Percentiles rank a stretch among this genome's conserved stretches.
Conservation (phyloP, 2,113 vertebrate genomes). For the Carassius gibelio region DNA sequence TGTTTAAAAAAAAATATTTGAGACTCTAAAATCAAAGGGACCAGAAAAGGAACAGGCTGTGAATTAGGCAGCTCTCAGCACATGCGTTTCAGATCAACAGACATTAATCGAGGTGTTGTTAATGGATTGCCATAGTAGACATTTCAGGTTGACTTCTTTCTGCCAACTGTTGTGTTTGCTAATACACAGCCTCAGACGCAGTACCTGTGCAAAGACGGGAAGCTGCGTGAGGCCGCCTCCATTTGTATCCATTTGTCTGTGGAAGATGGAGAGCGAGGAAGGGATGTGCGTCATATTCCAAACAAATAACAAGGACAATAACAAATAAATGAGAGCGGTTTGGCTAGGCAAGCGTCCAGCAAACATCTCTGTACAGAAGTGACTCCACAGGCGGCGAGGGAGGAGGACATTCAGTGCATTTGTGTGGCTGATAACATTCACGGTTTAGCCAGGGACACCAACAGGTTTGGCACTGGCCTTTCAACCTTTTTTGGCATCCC, state of each 20-base stretch:
- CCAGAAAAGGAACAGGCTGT: too few relatives aligned
- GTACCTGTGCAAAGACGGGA: conserved; percentile 32
- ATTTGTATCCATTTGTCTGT: conserved; percentile 34
- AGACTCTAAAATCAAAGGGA: too few relatives aligned
- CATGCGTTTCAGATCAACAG: background rate
- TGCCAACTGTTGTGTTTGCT: conserved; percentile 8
- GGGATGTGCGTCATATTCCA: conserved; percentile 61
- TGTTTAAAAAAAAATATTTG: background rate
- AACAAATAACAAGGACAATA: conserved; percentile 59
- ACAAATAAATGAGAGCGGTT: conserved; percentile 55
- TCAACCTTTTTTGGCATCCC: background rate
- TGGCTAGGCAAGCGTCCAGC: conserved; percentile 50
- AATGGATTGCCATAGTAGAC: background rate
- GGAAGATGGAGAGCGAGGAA: conserved; percentile 24
- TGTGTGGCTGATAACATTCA: background rate
- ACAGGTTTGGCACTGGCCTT: background rate
- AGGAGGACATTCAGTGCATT: background rate
- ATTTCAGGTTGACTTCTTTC: conserved; percentile 3
- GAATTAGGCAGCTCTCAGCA: background rate
- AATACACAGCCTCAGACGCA: background rate
- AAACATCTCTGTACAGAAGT: conserved; percentile 38
- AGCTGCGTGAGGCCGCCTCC: background rate
- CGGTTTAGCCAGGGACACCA: conserved; percentile 35
- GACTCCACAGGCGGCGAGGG: conserved; percentile 19
- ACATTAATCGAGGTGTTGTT: background rate